These are phyloP conservation scores for Phortica variegata DNA, from an alignment of 1,140 invertebrate genomes.

Conservation along the genomic window DNA sequence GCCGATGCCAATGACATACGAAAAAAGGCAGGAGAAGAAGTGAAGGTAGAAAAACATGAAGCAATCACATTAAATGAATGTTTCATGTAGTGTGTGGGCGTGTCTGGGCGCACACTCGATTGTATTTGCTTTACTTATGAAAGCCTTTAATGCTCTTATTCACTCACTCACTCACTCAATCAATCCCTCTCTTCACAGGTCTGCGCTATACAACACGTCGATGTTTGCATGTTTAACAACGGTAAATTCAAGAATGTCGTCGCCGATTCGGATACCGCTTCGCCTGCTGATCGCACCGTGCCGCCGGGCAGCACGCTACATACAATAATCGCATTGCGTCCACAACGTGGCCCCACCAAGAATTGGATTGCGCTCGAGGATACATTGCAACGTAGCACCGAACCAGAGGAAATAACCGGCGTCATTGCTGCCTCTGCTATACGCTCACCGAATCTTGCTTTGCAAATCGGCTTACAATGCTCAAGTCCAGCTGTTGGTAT, in stretches of 20 bases:
- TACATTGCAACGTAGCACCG: slow-evolving; percentile 47
- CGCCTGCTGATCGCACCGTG: slow-evolving; percentile 54
- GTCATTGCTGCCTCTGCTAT: slow-evolving; percentile 50
- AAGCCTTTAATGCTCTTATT: no score
- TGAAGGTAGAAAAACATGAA: no score
- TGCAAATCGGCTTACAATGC: slow-evolving; percentile 22
- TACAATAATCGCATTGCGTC: slow-evolving; percentile 67
- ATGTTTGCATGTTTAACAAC: slow-evolving; percentile 98
- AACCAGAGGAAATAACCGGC: slow-evolving; percentile 51
- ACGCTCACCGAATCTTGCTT: slow-evolving; percentile 38
- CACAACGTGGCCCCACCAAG: slow-evolving; percentile 64
- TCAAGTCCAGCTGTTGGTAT: slow-evolving; percentile 32
- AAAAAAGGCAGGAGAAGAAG: no score
- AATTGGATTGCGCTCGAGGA: slow-evolving; percentile 56
- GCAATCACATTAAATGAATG: no score
- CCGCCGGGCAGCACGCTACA: slow-evolving; percentile 64
- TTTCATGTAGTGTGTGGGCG: no score
- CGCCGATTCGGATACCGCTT: slow-evolving; percentile 75
- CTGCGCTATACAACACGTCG: slow-evolving; percentile 92
- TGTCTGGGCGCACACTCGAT: no score
- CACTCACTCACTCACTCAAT: no score
- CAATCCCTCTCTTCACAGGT: slow-evolving; percentile 64
- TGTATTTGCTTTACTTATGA: no score
- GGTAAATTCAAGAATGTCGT: slow-evolving; percentile 99
- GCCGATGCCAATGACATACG: no score